Evolutionary conservation across 2,113 vertebrate species (phyloP), one percentile per base, ranked within the genome.

Genomic region (Brachionichthys hirsutus): DNA sequence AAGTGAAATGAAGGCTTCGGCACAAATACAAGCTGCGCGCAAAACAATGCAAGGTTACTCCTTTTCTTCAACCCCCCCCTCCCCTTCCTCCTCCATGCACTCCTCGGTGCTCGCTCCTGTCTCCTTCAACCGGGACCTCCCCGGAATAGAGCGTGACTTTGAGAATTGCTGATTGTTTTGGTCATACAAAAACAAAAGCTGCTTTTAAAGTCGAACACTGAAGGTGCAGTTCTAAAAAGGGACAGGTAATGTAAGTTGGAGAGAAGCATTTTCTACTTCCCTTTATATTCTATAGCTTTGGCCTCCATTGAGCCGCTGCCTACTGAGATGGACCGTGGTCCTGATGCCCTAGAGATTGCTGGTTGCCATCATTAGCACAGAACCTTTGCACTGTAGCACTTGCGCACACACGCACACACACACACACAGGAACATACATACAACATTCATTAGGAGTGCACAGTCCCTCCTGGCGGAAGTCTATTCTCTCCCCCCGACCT

Each of bases 291-390:
- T 52, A 54, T 36, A 66, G 62, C 36, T 35, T 43, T 1, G 30
- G 44, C 36, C 60, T 62, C 55, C 42, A 19, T 55, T 59, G 55
- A 57, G 36, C 36, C 48, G 59, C 44, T 68, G 67, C 54, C 73
- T 68, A 59, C 44, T 70, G 54, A 70, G 77, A 77, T 43, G 18
- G 50, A 50, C 48, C 49, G 30, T 12, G 9, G 40, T 60, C 50
- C 34, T 14, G 52, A 73, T 67, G 59, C 72, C 55, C 54, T 16
- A 12, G 63, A 63, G 78, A 67, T 49, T 40, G 17, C 50, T 62
- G 54, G 45, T 70, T 82, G 49, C 69, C 61, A 58, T 71, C 53
- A 60, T 85, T 70, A 80, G 53, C 67, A 73, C 65, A 60, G 49
- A 51, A 43, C 49, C 47, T 15, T 44, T 43, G 36, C 63, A 49